A percentile compares a stretch with the other conserved stretches of the same genome.
Evolutionary conservation across 2,113 vertebrate species (phyloP).

Genomic region (Pleuronectes platessa): DNA sequence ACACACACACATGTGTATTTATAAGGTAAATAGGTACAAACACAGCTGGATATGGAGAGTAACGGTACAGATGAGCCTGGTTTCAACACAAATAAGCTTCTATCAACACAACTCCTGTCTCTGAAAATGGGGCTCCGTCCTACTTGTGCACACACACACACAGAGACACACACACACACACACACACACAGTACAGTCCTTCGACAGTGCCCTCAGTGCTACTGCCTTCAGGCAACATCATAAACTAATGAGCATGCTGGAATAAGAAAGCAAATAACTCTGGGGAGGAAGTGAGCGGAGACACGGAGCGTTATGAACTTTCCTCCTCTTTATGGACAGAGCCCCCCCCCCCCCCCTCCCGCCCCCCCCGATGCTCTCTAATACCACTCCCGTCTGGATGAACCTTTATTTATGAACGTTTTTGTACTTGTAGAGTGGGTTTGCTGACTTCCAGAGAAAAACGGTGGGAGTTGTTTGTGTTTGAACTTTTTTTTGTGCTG

Average conservation of each 20-base stretch:
- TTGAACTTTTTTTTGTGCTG: slow-evolving; percentile 55
- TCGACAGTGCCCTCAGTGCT: slow-evolving; percentile 53
- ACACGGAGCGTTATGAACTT: slow-evolving; percentile 50
- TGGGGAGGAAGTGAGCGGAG: slow-evolving; percentile 54
- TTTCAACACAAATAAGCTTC: slow-evolving; percentile 40
- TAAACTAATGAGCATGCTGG: slow-evolving; percentile 65
- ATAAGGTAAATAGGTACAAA: slow-evolving; percentile 44
- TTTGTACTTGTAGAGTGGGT: slow-evolving; percentile 73
- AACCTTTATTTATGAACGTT: slow-evolving; percentile 83
- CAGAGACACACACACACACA: slow-evolving; percentile 14
- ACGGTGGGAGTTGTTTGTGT: slow-evolving; percentile 40
- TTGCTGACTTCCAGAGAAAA: slow-evolving; percentile 55
- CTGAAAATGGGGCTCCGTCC: slow-evolving; percentile 64
- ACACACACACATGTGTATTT: slow-evolving; percentile 44
- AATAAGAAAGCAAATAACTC: slow-evolving; percentile 48
- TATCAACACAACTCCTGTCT: slow-evolving; percentile 38
- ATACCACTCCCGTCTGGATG: slow-evolving; percentile 70
- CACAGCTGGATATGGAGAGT: slow-evolving; percentile 43
- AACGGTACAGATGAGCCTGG: slow-evolving; percentile 46
- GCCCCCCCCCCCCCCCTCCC: neutral
- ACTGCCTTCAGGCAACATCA: slow-evolving; percentile 55
- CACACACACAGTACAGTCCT: slow-evolving; percentile 40
- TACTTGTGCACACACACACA: slow-evolving; percentile 34
- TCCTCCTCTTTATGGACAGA: slow-evolving; percentile 37
- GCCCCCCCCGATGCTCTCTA: slow-evolving; percentile 31